Percentiles rank a stretch among this genome's conserved stretches.
These are phyloP conservation scores for Carabus problematicus DNA, from an alignment of 2,888 invertebrate genomes.

Conservation along the genomic window DNA sequence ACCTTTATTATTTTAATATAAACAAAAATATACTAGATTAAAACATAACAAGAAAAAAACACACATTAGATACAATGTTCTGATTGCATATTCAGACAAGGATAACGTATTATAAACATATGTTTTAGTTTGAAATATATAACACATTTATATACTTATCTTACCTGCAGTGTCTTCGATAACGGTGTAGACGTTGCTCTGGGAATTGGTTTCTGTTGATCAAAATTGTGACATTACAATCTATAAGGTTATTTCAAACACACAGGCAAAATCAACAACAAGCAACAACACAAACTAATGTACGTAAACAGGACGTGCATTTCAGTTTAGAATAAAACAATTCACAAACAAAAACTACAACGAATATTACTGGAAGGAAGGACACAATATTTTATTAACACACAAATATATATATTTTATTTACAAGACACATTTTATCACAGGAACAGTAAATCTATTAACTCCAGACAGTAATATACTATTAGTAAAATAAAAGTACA, in stretches of 20 bases:
- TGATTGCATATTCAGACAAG: no score
- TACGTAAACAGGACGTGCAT: constrained; percentile 11
- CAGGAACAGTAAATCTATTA: not conserved
- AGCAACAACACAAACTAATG: constrained; percentile 38
- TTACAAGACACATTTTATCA: not conserved
- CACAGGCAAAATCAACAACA: constrained; percentile 40
- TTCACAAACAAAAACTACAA: constrained; percentile 26
- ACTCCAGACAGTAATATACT: constrained; percentile 20
- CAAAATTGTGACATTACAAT: constrained; percentile 47
- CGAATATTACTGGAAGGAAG: constrained; percentile 11
- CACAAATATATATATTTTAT: not conserved
- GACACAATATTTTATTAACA: not conserved
- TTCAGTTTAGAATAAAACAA: not conserved
- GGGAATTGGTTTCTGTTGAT: constrained; percentile 61
- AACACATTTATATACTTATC: constrained; percentile 52
- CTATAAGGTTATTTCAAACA: constrained; percentile 44
- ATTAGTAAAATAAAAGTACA: not conserved
- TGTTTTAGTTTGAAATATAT: no score
- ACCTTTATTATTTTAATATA: no score
- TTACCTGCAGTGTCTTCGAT: constrained; percentile 72
- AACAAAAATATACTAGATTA: no score
- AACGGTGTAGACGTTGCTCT: constrained; percentile 66
- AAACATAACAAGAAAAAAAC: no score
- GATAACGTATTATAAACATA: no score
- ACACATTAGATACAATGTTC: no score